Conservation (phyloP, 2,113 vertebrate species). For the Hiodon alosoides region DNA sequence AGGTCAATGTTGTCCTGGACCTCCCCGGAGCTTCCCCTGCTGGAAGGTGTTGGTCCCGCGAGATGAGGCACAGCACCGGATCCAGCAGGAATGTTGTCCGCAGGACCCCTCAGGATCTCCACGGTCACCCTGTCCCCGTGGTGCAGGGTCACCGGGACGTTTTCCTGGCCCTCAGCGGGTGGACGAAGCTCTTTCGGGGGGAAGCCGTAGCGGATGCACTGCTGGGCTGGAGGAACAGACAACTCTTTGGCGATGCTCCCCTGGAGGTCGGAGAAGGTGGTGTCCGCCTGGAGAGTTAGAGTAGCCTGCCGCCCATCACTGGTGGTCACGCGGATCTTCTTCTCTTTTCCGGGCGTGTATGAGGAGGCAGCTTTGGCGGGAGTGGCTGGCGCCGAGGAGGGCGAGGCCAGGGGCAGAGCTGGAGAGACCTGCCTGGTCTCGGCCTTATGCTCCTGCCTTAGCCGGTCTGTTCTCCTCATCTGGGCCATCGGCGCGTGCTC, state of each 20-base stretch:
- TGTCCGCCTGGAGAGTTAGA: slow-evolving; percentile 81
- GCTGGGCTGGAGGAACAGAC: slow-evolving; percentile 73
- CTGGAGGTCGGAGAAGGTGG: slow-evolving; percentile 85
- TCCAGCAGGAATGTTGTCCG: slow-evolving; percentile 60
- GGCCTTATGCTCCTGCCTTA: slow-evolving; percentile 79
- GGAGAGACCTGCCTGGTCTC: slow-evolving; percentile 67
- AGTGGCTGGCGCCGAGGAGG: slow-evolving; percentile 83
- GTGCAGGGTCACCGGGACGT: slow-evolving; percentile 82
- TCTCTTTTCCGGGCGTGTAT: slow-evolving; percentile 75
- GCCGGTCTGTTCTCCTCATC: slow-evolving; percentile 78
- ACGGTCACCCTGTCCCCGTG: slow-evolving; percentile 91
- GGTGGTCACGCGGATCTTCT: slow-evolving; percentile 94
- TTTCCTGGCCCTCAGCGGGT: slow-evolving; percentile 79
- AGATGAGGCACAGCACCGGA: slow-evolving; percentile 55
- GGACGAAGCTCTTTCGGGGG: slow-evolving; percentile 86
- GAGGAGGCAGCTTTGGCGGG: slow-evolving; percentile 80
- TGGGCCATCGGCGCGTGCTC: slow-evolving; percentile 82
- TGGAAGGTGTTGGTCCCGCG: slow-evolving; percentile 57
- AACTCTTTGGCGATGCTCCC: slow-evolving; percentile 81
- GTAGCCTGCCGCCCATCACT: slow-evolving; percentile 90
- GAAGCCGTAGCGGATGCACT: slow-evolving; percentile 91
- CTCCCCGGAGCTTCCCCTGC: slow-evolving; percentile 73
- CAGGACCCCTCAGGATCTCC: slow-evolving; percentile 73
- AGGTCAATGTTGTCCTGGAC: slow-evolving; percentile 91
- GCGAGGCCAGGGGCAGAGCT: slow-evolving; percentile 62